These are phyloP conservation scores for Imbricaverruca yamaguchii DNA, from an alignment of 2,888 invertebrate species.

Conservation along the genomic window DNA sequence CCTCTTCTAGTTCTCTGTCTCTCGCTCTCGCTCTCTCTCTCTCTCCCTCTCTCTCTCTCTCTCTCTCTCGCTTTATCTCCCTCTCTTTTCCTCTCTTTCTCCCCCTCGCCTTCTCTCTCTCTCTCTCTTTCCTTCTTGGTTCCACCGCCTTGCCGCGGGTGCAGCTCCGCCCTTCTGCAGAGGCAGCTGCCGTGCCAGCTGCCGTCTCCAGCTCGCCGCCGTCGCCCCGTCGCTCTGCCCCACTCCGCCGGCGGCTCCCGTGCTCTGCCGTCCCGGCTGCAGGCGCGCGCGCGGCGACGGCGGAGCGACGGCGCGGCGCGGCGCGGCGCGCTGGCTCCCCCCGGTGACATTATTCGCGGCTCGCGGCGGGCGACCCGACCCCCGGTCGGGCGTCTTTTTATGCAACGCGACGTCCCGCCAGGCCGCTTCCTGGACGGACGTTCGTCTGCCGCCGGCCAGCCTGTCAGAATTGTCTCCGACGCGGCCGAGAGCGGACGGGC, in stretches of 20 bases:
- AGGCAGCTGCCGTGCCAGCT: too few relatives aligned
- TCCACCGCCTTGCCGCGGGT: not conserved
- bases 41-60: too few relatives aligned
- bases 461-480: slow-evolving; percentile 20
- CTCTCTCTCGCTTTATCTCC: not conserved
- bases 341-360: slow-evolving; percentile 18
- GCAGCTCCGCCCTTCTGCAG: too few relatives aligned
- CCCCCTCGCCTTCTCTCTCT: not conserved
- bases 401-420: slow-evolving; percentile 16
- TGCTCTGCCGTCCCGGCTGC: not conserved
- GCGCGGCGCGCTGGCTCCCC: slow-evolving; percentile 1
- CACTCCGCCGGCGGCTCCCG: not conserved
- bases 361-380: slow-evolving; percentile 16
- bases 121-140: not conserved
- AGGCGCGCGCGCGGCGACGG: not conserved
- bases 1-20: too few relatives aligned
- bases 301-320: not conserved
- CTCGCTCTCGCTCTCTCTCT: too few relatives aligned
- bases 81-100: not conserved
- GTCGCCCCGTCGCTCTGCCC: not conserved
- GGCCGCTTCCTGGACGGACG: slow-evolving; percentile 7
- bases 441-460: not conserved
- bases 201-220: not conserved
- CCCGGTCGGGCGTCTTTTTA: slow-evolving; percentile 17
- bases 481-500: not conserved